Base-by-base conservation (phyloP, 2,888 invertebrate species). In the Lasioglossum malachurum region DNA sequence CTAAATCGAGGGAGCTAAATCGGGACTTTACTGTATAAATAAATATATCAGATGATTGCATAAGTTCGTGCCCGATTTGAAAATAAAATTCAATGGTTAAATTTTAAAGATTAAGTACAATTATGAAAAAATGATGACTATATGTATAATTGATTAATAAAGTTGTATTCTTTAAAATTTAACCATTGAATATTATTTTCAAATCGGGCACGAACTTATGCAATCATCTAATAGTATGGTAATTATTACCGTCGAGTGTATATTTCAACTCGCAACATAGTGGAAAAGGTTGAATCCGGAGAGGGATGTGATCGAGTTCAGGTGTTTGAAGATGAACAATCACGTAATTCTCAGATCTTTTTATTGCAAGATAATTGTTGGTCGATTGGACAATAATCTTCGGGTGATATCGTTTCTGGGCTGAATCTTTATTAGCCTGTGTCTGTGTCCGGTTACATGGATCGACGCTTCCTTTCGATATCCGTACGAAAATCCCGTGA, bases 351-450 rank as follows among this genome's bases (percentile, higher is more conserved):
- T 78, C 31, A 69, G 35, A 78, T 53, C 46, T 49, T 71, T 78
- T 78, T 78, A 78, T 78, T 78, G 71, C 53, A 41, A 71, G 27
- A 53, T 27, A 67, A 71, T 78, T 27, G 10, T 71, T 71, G 53
- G 14, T 57, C 16, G 46, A 23, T 71, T 27, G 78, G 41, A 71
- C 53, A 78, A 78, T 69, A 71, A n/a, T 38, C 12, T 23, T 2
- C 23, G 31, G 31, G 49, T 77, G 49, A 35, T 41, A 74, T 27
- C 38, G 31, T 46, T 72, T 78, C 41, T 35, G 78, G 69, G 80
- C 75, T 75, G 46, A 69, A 84, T 67, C 46, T 84, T 86, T 78
- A 86, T 82, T 80, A 72, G 75, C 76, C 72, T 79, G 69, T 64
- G 60, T 72, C 64, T 46, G 73, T 57, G 73, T 57, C n/a, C 72